Evolutionary conservation across 2,888 invertebrate species (phyloP), one percentile per base, ranked within the genome.

Genomic region (Drosophila mimica): DNA sequence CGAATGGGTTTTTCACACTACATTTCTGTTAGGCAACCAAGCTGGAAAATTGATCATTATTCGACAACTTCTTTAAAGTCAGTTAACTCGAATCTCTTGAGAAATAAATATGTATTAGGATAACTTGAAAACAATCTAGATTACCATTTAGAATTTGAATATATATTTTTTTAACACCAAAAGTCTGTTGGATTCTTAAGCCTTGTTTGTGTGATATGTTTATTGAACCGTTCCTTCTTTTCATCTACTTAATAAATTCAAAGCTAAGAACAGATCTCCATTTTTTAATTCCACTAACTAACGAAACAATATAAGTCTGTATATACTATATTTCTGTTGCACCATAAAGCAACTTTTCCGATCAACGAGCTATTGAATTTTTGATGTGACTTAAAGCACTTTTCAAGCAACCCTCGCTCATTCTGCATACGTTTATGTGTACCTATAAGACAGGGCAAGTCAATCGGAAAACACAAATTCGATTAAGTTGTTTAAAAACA

Each of bases 401-500:
- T 20, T 8, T 31, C 0, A 0, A 46, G 0, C 79, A 2, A 3
- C 68, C 75, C 71, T 61, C 63, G 71, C n/a, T n/a, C 9, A 28
- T 40, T 33, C 58, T 52, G 38, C 68, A 63, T 53, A 36, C 46
- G 53, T 20, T 43, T 20, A 3, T 20, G 11, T 25, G 15, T 34
- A 60, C 46, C 38, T 49, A 74, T n/a, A 46, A 62, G 57, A 74
- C 46, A 30, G 31, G 28, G 46, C 63, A 68, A 85, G 83, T 85
- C 81, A 79, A 85, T 88, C 86, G 75, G 71, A 88, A 81, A 88
- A 88, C 86, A 88, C 86, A 84, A 85, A 88, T 86, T 85, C 84
- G 88, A 85, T 85, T 83, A 88, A 88, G 86, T 88, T 85, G 86
- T 88, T 85, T 85, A 88, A 86, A 85, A 88, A 85, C 88, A 88